Evolutionary conservation across 1,140 invertebrate genomes (phyloP), one percentile per base, ranked within the genome.

Genomic region (Orussus abietinus): DNA sequence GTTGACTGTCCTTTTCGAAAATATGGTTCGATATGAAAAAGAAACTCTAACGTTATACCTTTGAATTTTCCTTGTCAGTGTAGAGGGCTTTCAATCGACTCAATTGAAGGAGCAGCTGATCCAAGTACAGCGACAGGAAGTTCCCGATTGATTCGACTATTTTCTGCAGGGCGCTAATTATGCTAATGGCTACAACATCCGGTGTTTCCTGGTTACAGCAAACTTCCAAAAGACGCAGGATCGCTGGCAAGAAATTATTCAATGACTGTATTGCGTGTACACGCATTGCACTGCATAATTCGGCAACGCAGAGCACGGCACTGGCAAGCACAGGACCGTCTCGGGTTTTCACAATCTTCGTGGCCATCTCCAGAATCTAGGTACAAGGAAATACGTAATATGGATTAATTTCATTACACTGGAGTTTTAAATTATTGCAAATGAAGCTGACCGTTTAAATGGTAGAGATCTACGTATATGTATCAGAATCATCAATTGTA

Each of bases 121-220:
- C 77, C 19, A 94, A 65, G 66, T 92, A 94, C 1, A 88, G 83
- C 49, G 88, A 91, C 14, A 94, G 64, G 56, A 95, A 92, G 3
- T 85, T 69, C 0, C 86, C 81, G 14, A 93, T 57, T 13, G 82
- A 85, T 52, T 91, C 86, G 1, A 93, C 76, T 14, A 94, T 80
- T 63, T 89, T 91, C 38, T 85, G 81, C 12, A 92, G 62, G 1
- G 85, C 80, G 10, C 86, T 88, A 1, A 92, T 75, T 6, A 85
- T 77, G 55, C 81, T 80, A 4, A 83, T 47, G 17, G 75, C 65
- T 3, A 81, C 66, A 3, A 68, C 48, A 42, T 69, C 63, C 2
- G 71, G 69, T 5, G 51, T 49, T 48, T 71, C 64, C 53, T 75
- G 59, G 15, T 62, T 37, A 12, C 67, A 74, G 30, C 80, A 72